Conservation (phyloP, 2,113 vertebrate species). For the Shinisaurus crocodilurus region DNA sequence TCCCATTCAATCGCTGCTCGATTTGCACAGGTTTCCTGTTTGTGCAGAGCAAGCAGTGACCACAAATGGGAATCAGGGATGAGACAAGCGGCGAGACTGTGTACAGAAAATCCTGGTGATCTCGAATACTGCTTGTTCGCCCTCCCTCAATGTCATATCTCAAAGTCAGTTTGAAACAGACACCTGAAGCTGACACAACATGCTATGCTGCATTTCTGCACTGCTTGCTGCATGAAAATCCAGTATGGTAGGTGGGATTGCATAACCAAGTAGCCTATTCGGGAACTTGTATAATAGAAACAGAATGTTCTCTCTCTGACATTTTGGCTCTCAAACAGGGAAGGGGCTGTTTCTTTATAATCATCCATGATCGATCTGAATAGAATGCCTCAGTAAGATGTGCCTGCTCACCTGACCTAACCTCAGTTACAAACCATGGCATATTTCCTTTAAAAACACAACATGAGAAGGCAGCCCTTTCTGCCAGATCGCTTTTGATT, state of each 20-base stretch:
- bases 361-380: neutral
- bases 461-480: neutral
- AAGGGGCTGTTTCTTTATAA: neutral
- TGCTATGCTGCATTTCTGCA: neutral
- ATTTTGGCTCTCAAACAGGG: neutral
- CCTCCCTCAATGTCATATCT: neutral
- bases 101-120: too few species aligned
- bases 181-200: neutral
- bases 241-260: neutral
- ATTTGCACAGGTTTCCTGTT: too few species aligned
- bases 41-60: too few species aligned
- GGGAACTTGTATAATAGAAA: neutral
- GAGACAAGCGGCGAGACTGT: too few species aligned
- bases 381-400: neutral
- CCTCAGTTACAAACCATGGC: neutral
- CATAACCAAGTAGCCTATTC: neutral
- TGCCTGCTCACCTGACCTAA: neutral
- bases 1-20: too few species aligned
- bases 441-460: neutral
- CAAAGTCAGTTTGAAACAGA: neutral
- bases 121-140: too few species aligned
- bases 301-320: neutral
- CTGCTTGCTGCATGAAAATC: neutral
- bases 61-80: too few species aligned
- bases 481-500: neutral